Evolutionary conservation across 2,113 vertebrate species (phyloP).

Genomic region (Callospermophilus lateralis): DNA sequence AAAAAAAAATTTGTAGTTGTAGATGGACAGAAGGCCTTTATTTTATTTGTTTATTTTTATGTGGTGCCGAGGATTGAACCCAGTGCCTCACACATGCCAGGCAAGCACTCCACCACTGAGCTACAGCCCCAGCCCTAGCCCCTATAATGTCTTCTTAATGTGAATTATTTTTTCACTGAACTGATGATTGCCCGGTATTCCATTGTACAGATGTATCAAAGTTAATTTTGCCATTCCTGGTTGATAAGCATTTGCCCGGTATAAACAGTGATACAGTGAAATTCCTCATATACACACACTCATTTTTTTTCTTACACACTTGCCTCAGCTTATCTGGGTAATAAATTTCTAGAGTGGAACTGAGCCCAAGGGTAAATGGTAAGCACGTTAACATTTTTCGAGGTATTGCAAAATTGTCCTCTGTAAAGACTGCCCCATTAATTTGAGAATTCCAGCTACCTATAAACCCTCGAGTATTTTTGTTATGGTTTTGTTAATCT

Average conservation of each 20-base stretch:
- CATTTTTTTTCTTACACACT: not conserved
- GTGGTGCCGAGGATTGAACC: too few relatives aligned
- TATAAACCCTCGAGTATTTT: not conserved
- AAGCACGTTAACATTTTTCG: not conserved
- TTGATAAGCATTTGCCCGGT: not conserved
- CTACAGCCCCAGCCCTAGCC: too few relatives aligned
- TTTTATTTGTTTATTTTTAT: too few relatives aligned
- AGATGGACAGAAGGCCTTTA: too few relatives aligned
- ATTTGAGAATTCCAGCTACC: not conserved
- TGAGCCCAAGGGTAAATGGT: not conserved
- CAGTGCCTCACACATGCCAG: too few relatives aligned
- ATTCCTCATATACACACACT: not conserved
- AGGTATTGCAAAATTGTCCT: not conserved
- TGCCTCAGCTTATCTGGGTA: not conserved
- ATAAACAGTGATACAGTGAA: not conserved
- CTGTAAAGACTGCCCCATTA: not conserved
- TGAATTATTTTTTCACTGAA: constrained; percentile 36
- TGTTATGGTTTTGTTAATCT: not conserved
- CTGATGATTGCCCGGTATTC: not conserved
- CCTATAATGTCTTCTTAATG: constrained; percentile 37
- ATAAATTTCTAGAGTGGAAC: constrained; percentile 11
- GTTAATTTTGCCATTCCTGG: not conserved
- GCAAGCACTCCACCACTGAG: too few relatives aligned
- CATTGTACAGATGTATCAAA: not conserved
- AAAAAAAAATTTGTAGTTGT: too few relatives aligned